Conservation (phyloP, 2,888 invertebrate species). For the Hyposoter dolosus region DNA sequence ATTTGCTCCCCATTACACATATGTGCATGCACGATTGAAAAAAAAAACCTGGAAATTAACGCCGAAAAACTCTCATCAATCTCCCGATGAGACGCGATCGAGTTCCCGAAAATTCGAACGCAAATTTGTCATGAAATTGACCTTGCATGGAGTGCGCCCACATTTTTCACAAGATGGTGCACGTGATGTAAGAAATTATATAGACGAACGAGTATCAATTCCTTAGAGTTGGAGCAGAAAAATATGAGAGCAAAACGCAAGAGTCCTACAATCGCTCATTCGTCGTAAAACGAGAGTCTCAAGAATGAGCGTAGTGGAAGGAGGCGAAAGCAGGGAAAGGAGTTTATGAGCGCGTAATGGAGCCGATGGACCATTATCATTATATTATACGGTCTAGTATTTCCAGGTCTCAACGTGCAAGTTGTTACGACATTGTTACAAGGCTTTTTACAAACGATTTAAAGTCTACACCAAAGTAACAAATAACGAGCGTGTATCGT, state of each 20-base stretch:
- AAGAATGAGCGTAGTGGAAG: conserved; percentile 71
- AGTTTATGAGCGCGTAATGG: conserved; percentile 79
- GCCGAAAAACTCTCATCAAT: not conserved
- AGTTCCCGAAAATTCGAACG: not conserved
- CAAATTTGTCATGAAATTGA: not conserved
- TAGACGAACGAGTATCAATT: conserved; percentile 27
- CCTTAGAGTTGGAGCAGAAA: conserved; percentile 28
- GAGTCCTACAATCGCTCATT: conserved; percentile 77
- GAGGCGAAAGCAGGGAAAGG: conserved; percentile 69
- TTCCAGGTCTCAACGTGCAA: conserved; percentile 76
- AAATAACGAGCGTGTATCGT: conserved; percentile 12
- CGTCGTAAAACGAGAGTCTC: conserved; percentile 70
- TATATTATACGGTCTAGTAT: conserved; percentile 68
- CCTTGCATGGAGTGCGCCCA: not conserved
- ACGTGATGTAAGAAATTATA: conserved; percentile 14
- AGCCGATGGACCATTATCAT: conserved; percentile 79
- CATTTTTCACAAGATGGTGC: conserved; percentile 5
- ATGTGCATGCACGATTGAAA: not conserved
- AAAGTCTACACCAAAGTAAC: not conserved
- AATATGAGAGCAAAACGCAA: conserved; percentile 56
- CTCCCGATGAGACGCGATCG: not conserved
- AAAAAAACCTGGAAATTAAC: not conserved
- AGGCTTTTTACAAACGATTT: conserved; percentile 60
- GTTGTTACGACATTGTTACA: conserved; percentile 81
- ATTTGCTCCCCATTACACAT: not conserved